Conservation (phyloP, 1,140 invertebrate species). For the Idris sp. region DNA sequence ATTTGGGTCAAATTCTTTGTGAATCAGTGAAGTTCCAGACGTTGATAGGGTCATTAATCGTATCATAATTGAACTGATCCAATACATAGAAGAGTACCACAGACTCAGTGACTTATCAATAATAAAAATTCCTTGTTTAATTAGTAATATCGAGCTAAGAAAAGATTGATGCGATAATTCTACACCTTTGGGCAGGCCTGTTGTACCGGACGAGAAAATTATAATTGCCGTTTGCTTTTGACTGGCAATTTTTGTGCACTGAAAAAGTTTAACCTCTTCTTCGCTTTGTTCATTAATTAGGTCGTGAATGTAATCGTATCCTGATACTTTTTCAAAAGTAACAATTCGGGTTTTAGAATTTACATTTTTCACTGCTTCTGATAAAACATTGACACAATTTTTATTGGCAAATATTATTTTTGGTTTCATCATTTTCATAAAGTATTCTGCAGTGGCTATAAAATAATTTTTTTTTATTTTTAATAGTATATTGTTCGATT, state of each 20-base stretch:
- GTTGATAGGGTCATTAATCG: conserved; percentile 61
- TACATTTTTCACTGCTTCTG: conserved; percentile 50
- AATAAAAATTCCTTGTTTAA: background rate
- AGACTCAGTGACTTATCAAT: conserved; percentile 7
- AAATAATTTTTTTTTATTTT: too few species aligned
- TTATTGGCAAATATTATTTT: conserved; percentile 70
- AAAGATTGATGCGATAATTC: conserved; percentile 54
- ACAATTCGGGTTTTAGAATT: conserved; percentile 61
- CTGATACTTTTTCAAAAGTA: conserved; percentile 60
- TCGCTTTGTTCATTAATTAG: conserved; percentile 40
- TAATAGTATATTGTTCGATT: too few species aligned
- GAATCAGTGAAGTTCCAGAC: conserved; percentile 72
- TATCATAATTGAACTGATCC: conserved; percentile 58
- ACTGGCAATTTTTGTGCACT: conserved; percentile 45
- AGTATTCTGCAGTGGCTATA: conserved; percentile 65
- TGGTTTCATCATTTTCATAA: conserved; percentile 69
- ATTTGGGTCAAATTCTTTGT: conserved; percentile 79
- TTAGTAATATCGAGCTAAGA: conserved; percentile 8
- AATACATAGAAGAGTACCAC: conserved; percentile 61
- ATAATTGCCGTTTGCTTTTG: conserved; percentile 65
- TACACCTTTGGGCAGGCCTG: conserved; percentile 69
- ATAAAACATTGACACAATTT: conserved; percentile 37
- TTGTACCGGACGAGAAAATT: conserved; percentile 68
- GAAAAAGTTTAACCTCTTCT: conserved; percentile 56
- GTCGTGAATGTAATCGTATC: conserved; percentile 51